These are phyloP conservation scores for Eidolon dupreanum DNA, from an alignment of 2,797 vertebrate species.

Conservation along the genomic window DNA sequence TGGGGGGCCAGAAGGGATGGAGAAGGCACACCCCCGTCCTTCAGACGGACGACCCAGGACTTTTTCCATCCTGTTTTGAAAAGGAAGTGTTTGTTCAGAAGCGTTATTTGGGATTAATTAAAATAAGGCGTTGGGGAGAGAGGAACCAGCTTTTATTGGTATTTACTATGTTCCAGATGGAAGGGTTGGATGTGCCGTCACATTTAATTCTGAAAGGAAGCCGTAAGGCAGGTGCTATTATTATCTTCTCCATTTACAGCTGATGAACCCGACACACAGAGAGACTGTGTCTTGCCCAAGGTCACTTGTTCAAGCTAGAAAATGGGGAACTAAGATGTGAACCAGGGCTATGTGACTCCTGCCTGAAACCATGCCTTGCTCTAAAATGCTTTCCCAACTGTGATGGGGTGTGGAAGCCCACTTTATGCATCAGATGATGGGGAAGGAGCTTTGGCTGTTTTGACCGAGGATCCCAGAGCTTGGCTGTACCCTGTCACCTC, in stretches of 20 bases:
- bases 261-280: not conserved
- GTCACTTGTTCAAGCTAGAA: not conserved
- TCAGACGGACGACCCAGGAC: not conserved
- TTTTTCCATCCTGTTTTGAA: not conserved
- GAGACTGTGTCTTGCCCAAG: not conserved
- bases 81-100: not conserved
- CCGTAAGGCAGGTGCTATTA: not conserved
- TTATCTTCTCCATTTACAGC: not conserved
- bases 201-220: not conserved
- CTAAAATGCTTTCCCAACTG: not conserved
- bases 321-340: not conserved
- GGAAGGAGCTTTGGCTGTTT: not conserved
- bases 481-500: rapidly evolving
- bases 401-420: rapidly evolving
- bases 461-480: not conserved
- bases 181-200: rapidly evolving
- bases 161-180: not conserved
- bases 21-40: not conserved
- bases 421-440: not conserved
- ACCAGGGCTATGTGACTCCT: not conserved
- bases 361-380: rapidly evolving
- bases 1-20: not conserved
- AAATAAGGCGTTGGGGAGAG: not conserved
- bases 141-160: not conserved
- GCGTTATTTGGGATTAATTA: not conserved